Evolutionary conservation across 2,113 vertebrate species (phyloP).

Genomic region (Ahaetulla prasina): DNA sequence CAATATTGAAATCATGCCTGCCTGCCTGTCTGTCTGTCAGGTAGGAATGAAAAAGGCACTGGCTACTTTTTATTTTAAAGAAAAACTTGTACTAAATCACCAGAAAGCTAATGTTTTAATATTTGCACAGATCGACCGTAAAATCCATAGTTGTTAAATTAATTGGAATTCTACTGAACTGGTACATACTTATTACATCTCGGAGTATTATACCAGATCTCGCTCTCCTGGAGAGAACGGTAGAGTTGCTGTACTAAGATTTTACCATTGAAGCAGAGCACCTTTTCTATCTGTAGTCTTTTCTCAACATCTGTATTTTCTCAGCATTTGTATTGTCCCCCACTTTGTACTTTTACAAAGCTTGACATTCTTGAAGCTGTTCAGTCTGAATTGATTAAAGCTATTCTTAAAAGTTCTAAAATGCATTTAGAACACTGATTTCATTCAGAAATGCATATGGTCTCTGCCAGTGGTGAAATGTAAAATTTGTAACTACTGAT

Average conservation of each 20-base stretch:
- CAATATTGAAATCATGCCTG: not conserved
- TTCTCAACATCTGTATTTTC: not conserved
- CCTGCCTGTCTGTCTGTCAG: not conserved
- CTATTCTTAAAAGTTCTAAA: not conserved
- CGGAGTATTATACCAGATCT: not conserved
- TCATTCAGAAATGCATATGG: not conserved
- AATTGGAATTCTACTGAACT: not conserved
- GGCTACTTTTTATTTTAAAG: not conserved
- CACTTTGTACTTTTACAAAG: not conserved
- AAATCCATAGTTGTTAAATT: not conserved
- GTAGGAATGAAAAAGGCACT: not conserved
- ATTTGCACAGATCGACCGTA: not conserved
- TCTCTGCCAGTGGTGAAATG: too few species aligned
- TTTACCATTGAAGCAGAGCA: not conserved
- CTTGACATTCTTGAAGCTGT: not conserved
- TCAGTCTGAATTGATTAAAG: not conserved
- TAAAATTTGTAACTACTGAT: too few species aligned
- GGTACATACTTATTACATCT: not conserved
- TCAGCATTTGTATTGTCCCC: not conserved
- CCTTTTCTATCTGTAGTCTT: not conserved
- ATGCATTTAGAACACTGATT: not conserved
- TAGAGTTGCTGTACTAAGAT: not conserved
- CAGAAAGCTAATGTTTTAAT: not conserved
- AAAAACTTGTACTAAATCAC: not conserved
- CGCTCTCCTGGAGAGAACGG: not conserved